Evolutionary conservation across 1,140 invertebrate genomes (phyloP).

Genomic region (Episyrphus balteatus): DNA sequence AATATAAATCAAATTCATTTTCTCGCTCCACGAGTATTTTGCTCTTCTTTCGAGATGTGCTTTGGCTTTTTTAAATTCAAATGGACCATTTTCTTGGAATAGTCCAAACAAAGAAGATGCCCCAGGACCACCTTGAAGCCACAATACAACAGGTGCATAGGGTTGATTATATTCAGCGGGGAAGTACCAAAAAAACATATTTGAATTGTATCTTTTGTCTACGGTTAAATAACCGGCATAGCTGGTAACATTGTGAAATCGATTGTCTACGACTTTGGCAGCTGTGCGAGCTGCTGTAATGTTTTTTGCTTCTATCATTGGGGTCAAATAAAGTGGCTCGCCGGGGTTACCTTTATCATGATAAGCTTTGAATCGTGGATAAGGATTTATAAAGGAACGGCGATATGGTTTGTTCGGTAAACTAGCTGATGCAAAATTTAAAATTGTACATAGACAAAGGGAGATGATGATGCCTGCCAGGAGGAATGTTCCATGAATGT

Average conservation of each 20-base stretch:
- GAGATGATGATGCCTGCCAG: too few species aligned
- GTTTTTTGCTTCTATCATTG: conserved; percentile 12
- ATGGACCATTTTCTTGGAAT: conserved; percentile 74
- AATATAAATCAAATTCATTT: conserved; percentile 68
- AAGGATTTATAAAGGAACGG: conserved; percentile 29
- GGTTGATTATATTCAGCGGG: conserved; percentile 45
- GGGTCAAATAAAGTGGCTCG: conserved; percentile 25
- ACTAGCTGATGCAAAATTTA: too few species aligned
- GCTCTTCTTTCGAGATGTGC: conserved; percentile 45
- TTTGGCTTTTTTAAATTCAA: conserved; percentile 42
- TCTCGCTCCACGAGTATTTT: conserved; percentile 60
- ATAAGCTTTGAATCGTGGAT: conserved; percentile 21
- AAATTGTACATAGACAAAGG: too few species aligned
- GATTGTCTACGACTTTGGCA: conserved; percentile 15
- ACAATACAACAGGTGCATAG: conserved; percentile 61
- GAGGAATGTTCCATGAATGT: too few species aligned
- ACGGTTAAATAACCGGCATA: conserved; percentile 59
- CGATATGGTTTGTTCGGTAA: conserved; percentile 5
- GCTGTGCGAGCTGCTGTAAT: conserved; percentile 15
- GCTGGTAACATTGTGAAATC: conserved; percentile 26
- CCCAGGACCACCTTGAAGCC: conserved; percentile 79
- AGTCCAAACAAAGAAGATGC: conserved; percentile 67
- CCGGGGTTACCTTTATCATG: conserved; percentile 27
- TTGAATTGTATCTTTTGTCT: conserved; percentile 63
- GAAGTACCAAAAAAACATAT: conserved; percentile 86